Evolutionary conservation across 1,140 invertebrate genomes (phyloP).

Genomic region (Battus philenor): DNA sequence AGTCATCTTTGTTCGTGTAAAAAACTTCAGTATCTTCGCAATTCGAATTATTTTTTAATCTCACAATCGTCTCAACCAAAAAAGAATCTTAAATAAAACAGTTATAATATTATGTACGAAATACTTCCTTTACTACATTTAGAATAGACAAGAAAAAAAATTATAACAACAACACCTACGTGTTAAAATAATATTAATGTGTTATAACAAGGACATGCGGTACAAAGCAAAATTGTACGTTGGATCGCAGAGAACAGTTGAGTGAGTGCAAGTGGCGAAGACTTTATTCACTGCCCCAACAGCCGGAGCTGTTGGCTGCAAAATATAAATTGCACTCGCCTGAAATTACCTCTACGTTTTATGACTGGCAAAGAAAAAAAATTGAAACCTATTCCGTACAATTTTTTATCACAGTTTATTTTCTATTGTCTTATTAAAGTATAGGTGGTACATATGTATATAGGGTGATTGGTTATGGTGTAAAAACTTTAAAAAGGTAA

Average conservation of each 20-base stretch:
- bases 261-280: constrained; percentile 36
- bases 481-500: too few relatives aligned
- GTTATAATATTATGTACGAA: too few relatives aligned
- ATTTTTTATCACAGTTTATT: constrained; percentile 10
- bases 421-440: not conserved
- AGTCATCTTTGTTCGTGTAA: too few relatives aligned
- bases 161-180: too few relatives aligned
- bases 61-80: too few relatives aligned
- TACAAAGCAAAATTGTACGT: constrained; percentile 15
- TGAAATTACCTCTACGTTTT: constrained; percentile 55
- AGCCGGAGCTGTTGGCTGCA: constrained; percentile 33
- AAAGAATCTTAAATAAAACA: too few relatives aligned
- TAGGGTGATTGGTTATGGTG: too few relatives aligned
- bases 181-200: not conserved
- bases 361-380: constrained; percentile 46
- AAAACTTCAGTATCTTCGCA: too few relatives aligned
- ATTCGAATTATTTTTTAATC: too few relatives aligned
- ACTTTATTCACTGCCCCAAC: constrained; percentile 42
- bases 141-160: too few relatives aligned
- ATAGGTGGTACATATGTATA: too few relatives aligned
- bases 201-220: constrained; percentile 2
- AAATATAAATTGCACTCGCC: constrained; percentile 55
- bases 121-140: too few relatives aligned
- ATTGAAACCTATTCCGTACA: constrained; percentile 27
- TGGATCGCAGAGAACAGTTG: constrained; percentile 26